These are phyloP conservation scores for Cephalopachus bancanus DNA, from an alignment of 2,797 vertebrate species.

Conservation along the genomic window DNA sequence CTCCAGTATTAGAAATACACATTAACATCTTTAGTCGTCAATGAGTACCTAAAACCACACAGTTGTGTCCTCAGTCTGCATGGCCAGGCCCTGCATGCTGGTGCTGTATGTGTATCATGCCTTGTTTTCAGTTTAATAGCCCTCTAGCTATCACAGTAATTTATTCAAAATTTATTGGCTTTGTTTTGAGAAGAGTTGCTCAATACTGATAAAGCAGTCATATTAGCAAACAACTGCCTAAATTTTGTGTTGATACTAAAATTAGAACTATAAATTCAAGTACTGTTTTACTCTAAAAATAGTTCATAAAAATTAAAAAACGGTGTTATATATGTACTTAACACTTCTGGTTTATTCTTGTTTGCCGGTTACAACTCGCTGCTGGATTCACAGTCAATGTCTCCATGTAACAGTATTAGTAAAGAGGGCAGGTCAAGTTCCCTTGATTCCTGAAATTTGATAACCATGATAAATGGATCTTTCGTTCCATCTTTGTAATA, in stretches of 20 bases:
- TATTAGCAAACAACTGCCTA: slow-evolving; percentile 76
- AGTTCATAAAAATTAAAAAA: slow-evolving; percentile 77
- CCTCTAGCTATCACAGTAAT: slow-evolving; percentile 68
- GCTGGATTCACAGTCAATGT: slow-evolving; percentile 80
- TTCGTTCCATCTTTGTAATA: slow-evolving; percentile 84
- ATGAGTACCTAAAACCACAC: not conserved
- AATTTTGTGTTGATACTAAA: slow-evolving; percentile 80
- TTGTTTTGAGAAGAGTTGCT: not conserved
- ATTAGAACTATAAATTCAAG: slow-evolving; percentile 72
- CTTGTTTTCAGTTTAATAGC: slow-evolving; percentile 58
- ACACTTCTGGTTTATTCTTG: slow-evolving; percentile 78
- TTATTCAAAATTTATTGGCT: slow-evolving; percentile 79
- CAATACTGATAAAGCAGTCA: slow-evolving; percentile 34
- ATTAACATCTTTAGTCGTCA: not conserved
- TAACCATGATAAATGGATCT: slow-evolving; percentile 81
- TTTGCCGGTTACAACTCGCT: slow-evolving; percentile 81
- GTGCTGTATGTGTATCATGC: not conserved
- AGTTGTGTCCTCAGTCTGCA: not conserved
- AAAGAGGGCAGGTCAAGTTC: slow-evolving; percentile 81
- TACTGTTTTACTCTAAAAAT: slow-evolving; percentile 64
- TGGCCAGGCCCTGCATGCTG: not conserved
- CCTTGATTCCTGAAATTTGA: slow-evolving; percentile 85
- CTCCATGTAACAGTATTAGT: slow-evolving; percentile 72
- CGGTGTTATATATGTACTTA: slow-evolving; percentile 73
- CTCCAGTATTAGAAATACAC: not conserved